Conservation (phyloP, 92 coral and sea anemone genomes). For the Epizoanthus fatuus region DNA sequence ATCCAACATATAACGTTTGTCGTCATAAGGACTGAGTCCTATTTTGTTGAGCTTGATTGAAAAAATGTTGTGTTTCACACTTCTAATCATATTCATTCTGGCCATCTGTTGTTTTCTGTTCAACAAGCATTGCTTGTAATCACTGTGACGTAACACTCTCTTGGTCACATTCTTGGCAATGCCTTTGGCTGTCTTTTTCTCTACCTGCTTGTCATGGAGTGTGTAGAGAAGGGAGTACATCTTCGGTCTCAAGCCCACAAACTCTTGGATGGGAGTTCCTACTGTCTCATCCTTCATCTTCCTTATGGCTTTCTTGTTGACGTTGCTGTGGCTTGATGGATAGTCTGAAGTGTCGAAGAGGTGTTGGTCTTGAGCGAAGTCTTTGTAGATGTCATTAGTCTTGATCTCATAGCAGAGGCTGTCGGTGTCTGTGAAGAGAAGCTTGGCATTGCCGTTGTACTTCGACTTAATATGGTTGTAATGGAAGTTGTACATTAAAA, state of each 20-base stretch:
- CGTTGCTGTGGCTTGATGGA: slow-evolving; percentile 12
- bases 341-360: slow-evolving; percentile 52
- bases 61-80: slow-evolving; percentile 34
- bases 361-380: slow-evolving; percentile 19
- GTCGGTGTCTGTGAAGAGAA: slow-evolving; percentile 67
- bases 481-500: slow-evolving; percentile 58
- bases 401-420: slow-evolving; percentile 42
- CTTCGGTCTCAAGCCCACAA: slow-evolving; percentile 59
- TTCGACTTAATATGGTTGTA: slow-evolving; percentile 39
- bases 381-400: slow-evolving; percentile 34
- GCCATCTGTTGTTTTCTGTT: slow-evolving; percentile 8
- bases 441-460: slow-evolving; percentile 37
- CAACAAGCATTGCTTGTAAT: slow-evolving; percentile 46
- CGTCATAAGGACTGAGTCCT: slow-evolving; percentile 54
- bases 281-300: too few species aligned
- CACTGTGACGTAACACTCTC: slow-evolving; percentile 27
- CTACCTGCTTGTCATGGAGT: slow-evolving; percentile 36
- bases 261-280: slow-evolving; percentile 55
- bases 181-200: slow-evolving; percentile 61
- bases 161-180: slow-evolving; percentile 46
- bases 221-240: slow-evolving; percentile 61
- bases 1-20: slow-evolving; percentile 9
- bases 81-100: slow-evolving; percentile 42
- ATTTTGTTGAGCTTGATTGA: slow-evolving; percentile 49
- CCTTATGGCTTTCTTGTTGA: slow-evolving; percentile 41